Percentiles rank a stretch among this genome's conserved stretches.
Evolutionary conservation across 2,797 vertebrate genomes (phyloP).

Genomic region (Leptodactylus fallax): DNA sequence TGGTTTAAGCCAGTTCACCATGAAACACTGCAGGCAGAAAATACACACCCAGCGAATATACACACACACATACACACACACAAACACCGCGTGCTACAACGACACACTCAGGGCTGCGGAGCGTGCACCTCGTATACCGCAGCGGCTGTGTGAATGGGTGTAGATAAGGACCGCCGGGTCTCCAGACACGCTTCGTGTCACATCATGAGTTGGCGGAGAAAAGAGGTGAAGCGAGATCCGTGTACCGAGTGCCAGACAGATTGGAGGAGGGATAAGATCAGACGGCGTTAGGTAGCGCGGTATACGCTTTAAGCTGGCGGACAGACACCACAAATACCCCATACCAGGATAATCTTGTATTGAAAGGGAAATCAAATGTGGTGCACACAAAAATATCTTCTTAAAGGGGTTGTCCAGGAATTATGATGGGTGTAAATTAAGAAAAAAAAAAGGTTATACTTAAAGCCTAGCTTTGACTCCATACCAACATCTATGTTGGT

Average conservation of each 20-base stretch:
- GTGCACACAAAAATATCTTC: too few species aligned
- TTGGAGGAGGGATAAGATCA: neutral
- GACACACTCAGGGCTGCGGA: neutral
- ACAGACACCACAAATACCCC: neutral
- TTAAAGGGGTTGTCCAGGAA: too few species aligned
- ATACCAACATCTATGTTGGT: too few species aligned
- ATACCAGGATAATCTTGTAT: neutral
- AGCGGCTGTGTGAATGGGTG: too few species aligned
- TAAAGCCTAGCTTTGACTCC: too few species aligned
- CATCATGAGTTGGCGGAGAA: neutral
- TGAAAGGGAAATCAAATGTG: neutral
- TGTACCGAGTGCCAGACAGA: neutral
- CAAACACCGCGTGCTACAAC: neutral
- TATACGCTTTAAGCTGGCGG: neutral
- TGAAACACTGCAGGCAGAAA: conserved; percentile 12
- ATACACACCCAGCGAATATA: neutral
- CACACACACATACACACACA: neutral
- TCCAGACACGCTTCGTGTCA: neutral
- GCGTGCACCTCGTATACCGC: neutral
- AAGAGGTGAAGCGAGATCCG: neutral
- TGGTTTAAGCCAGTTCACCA: conserved; percentile 13
- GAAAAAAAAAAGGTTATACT: too few species aligned
- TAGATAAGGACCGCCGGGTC: neutral
- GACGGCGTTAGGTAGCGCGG: neutral
- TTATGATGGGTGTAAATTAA: too few species aligned